phyloP scores from a whole-genome alignment of 2,113 vertebrate genomes.

The Pangasianodon gigas region DNA sequence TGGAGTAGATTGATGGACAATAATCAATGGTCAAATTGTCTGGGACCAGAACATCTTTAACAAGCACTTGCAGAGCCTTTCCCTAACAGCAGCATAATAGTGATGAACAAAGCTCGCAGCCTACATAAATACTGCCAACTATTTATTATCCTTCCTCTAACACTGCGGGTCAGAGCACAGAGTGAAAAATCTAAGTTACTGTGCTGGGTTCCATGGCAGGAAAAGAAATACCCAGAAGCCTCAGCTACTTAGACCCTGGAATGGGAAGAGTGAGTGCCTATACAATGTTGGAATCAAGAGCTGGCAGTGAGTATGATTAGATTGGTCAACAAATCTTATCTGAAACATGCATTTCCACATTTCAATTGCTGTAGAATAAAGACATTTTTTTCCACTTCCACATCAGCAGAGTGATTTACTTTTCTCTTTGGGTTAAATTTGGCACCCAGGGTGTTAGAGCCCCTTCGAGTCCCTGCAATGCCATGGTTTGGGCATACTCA shows the following conservation, averaged over 20 bases:
- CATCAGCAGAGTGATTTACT: background rate
- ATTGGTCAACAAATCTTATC: background rate
- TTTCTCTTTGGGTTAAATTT: background rate
- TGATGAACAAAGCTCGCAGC: background rate
- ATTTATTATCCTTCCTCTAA: background rate
- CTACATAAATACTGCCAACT: background rate
- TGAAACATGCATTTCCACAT: background rate
- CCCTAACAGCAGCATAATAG: background rate
- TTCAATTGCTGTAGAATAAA: background rate
- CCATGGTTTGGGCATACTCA: background rate
- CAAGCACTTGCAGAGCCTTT: background rate
- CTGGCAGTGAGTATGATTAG: background rate
- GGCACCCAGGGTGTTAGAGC: background rate
- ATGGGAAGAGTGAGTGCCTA: background rate
- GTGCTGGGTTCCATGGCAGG: background rate
- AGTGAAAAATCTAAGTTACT: background rate
- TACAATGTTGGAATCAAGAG: background rate
- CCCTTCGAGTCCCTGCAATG: background rate
- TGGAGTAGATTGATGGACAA: background rate
- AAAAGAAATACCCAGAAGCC: background rate
- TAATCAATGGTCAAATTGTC: background rate
- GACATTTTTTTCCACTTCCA: background rate
- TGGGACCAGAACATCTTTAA: background rate
- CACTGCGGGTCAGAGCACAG: too few relatives aligned
- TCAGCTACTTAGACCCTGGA: background rate